Base-by-base conservation (phyloP, 1,140 invertebrate genomes). In the Hesperophylax magnus region DNA sequence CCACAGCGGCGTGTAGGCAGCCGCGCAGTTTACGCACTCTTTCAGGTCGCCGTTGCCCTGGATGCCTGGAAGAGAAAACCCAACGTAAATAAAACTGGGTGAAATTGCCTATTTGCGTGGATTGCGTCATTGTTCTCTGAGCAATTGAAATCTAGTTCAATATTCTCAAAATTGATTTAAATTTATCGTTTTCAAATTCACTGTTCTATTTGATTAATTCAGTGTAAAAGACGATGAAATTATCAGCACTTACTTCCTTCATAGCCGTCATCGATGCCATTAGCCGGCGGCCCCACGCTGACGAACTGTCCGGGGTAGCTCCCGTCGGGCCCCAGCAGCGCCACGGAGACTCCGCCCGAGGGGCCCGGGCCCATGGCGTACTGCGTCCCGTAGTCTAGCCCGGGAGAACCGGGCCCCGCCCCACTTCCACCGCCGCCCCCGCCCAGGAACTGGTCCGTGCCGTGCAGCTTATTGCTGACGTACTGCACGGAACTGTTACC, bases 11-110 rank as follows among this genome's bases (percentile, higher is more conserved):
- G 97, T 97, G 39, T 93, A 93, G 69, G 93, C 95, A 4, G 94
- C 94, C 7, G 95, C 96, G 88, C 97, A 98, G 89, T 97, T 97
- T 52, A 96, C 95, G 87, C 97, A 98, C 90, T 94, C 97, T 90
- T 92, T 96, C 78, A 91, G 88, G 80, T 84, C 34, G 78, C 58
- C 80, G 14, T 20, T n/a, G 31, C 31, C 34, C n/a, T 20, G 18
- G 31, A 39, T 69, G 15, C 65, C 65, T 52, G 31, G 15, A 34
- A 39, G 6, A 18, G 60, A 18, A 63, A 24, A 63, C 0, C 4
- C 1, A 24, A 63, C 18, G 14, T 24, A 24, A 61, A 20, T 18
- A 61, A 20, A 20, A 61, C 17, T 4, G 3, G 27, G 6, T 31
- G 27, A 31, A 31, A 31, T 31, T 31, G 6, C 27, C 6, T 31